phyloP scores from a whole-genome alignment of 2,797 vertebrate species.

The Etheostoma perlongum region DNA sequence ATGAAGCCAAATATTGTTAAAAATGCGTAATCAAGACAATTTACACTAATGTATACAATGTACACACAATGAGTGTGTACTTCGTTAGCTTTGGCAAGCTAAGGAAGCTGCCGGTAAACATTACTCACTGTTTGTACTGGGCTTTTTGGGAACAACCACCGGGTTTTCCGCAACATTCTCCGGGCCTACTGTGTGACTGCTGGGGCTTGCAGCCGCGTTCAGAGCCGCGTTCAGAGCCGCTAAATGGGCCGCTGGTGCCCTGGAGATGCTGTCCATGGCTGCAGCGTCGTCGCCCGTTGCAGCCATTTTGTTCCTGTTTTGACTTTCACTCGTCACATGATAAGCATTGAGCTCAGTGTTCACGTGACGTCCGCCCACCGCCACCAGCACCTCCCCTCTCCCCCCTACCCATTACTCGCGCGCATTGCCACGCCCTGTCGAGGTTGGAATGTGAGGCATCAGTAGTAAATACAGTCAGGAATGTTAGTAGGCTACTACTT shows the following conservation, averaged over 20 bases:
- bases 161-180: slow-evolving; percentile 59
- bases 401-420: slow-evolving; percentile 13
- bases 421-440: slow-evolving; percentile 65
- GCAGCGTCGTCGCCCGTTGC: slow-evolving; percentile 82
- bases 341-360: slow-evolving; percentile 28
- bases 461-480: too few relatives aligned
- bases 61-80: fast-evolving
- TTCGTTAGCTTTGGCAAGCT: slow-evolving; percentile 57
- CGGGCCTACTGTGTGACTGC: slow-evolving; percentile 8
- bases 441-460: neutral
- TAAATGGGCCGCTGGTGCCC: slow-evolving; percentile 56
- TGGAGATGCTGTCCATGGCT: slow-evolving; percentile 82
- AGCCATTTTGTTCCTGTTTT: slow-evolving; percentile 82
- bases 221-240: slow-evolving; percentile 43
- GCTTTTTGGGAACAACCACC: slow-evolving; percentile 66
- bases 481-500: too few relatives aligned
- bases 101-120: slow-evolving; percentile 29
- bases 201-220: slow-evolving; percentile 19
- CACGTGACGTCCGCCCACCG: slow-evolving; percentile 78
- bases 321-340: slow-evolving; percentile 76
- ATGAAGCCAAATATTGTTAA: too few relatives aligned
- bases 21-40: neutral
- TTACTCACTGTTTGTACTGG: slow-evolving; percentile 76
- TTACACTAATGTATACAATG: neutral
- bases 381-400: neutral